These are phyloP conservation scores for Drosophila jambulina DNA, from an alignment of 1,140 invertebrate genomes.

Conservation along the genomic window DNA sequence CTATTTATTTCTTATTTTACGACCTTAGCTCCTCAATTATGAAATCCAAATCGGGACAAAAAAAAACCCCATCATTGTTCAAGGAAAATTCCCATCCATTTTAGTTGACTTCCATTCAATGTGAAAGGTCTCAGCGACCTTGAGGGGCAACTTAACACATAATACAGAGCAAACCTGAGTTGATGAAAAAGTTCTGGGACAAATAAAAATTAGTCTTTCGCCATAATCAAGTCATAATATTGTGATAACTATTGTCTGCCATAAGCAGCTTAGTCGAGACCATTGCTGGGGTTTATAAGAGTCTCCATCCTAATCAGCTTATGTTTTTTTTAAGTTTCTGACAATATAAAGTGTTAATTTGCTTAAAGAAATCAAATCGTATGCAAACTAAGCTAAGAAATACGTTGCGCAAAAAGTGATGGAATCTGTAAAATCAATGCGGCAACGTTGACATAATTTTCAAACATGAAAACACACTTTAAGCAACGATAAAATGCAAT, in stretches of 20 bases:
- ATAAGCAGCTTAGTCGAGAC: constrained; percentile 49
- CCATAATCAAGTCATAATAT: constrained; percentile 83
- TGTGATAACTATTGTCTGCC: constrained; percentile 67
- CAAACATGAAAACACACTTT: constrained; percentile 78
- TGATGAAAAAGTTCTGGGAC: constrained; percentile 63
- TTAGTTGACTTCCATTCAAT: constrained; percentile 1
- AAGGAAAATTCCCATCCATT: constrained; percentile 49
- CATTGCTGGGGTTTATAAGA: constrained; percentile 7
- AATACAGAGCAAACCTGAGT: constrained; percentile 67
- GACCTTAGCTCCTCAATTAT: constrained; percentile 38
- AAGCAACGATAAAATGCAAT: constrained; percentile 71
- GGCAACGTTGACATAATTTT: constrained; percentile 48
- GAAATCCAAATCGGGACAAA: constrained; percentile 28
- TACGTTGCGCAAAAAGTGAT: constrained; percentile 55
- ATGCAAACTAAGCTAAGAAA: constrained; percentile 36
- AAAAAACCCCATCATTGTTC: constrained; percentile 49
- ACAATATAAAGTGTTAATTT: constrained; percentile 80
- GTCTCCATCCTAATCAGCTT: constrained; percentile 46
- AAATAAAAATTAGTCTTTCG: constrained; percentile 80
- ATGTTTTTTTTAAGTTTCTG: constrained; percentile 29
- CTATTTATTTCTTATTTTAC: constrained; percentile 14
- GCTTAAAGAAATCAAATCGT: constrained; percentile 53
- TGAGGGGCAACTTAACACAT: constrained; percentile 75
- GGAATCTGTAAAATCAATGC: constrained; percentile 35
- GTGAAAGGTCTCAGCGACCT: constrained; percentile 71